phyloP scores from a whole-genome alignment of 2,797 vertebrate species.

The Enteromius treurensis region DNA sequence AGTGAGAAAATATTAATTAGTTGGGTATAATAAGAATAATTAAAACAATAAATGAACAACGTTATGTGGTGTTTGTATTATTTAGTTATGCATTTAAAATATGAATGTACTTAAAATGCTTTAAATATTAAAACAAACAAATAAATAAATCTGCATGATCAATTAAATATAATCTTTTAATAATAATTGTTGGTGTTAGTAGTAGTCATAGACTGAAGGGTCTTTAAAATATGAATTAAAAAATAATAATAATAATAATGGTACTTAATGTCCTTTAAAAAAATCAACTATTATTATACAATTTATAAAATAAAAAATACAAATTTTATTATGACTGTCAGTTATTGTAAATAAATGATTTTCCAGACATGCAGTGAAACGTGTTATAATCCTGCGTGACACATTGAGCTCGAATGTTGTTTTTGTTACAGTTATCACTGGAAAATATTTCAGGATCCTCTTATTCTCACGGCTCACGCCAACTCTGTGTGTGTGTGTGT shows the following conservation, averaged over 20 bases:
- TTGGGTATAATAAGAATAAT: background rate
- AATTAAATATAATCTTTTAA: too few species aligned
- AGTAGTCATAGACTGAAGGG: background rate
- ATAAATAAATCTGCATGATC: too few species aligned
- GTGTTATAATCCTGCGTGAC: background rate
- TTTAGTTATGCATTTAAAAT: too few species aligned
- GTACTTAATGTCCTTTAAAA: too few species aligned
- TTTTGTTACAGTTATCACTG: background rate
- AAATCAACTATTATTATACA: background rate
- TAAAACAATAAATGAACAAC: background rate
- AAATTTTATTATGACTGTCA: background rate
- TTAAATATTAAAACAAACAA: too few species aligned
- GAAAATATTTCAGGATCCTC: background rate
- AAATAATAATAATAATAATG: too few species aligned
- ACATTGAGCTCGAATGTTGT: background rate
- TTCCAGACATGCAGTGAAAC: background rate
- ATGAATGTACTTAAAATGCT: background rate
- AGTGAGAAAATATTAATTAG: background rate
- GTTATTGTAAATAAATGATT: background rate
- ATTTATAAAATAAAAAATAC: background rate
- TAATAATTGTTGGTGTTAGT: too few species aligned
- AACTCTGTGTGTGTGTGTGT: background rate
- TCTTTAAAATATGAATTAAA: background rate
- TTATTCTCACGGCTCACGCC: slow-evolving; percentile 1
- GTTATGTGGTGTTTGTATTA: background rate